Conservation (phyloP, 2,113 vertebrate species). For the Hystrix cristata region DNA sequence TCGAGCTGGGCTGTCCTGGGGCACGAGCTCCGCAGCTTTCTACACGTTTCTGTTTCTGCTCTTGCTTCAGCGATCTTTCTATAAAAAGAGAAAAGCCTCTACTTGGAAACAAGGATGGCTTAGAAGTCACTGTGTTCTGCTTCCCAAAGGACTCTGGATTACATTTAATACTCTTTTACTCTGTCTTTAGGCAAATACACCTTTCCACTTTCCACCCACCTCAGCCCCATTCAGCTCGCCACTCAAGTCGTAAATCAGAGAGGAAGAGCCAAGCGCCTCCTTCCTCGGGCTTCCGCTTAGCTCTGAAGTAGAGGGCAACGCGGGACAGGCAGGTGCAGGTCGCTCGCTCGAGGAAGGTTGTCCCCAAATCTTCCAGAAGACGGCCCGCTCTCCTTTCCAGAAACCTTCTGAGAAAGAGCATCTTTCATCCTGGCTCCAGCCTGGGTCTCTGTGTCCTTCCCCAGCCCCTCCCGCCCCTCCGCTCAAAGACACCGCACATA, state of each 20-base stretch:
- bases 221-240: background rate
- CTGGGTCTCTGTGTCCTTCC: background rate
- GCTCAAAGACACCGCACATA: constrained; percentile 76
- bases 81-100: background rate
- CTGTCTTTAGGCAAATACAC: background rate
- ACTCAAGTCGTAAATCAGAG: background rate
- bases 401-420: background rate
- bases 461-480: background rate
- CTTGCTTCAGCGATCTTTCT: background rate
- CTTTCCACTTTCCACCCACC: background rate
- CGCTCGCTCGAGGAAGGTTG: background rate
- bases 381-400: background rate
- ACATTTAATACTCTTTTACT: background rate
- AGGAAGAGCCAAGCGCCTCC: background rate
- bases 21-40: background rate
- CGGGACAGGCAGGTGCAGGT: background rate
- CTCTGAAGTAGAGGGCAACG: background rate
- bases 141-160: background rate
- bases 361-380: background rate
- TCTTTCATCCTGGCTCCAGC: background rate
- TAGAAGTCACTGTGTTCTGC: background rate
- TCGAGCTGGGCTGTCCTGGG: no score
- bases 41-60: background rate
- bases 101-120: background rate
- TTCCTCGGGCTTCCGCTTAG: background rate